Evolutionary conservation across 2,113 vertebrate species (phyloP).

Genomic region (Galbula dea): DNA sequence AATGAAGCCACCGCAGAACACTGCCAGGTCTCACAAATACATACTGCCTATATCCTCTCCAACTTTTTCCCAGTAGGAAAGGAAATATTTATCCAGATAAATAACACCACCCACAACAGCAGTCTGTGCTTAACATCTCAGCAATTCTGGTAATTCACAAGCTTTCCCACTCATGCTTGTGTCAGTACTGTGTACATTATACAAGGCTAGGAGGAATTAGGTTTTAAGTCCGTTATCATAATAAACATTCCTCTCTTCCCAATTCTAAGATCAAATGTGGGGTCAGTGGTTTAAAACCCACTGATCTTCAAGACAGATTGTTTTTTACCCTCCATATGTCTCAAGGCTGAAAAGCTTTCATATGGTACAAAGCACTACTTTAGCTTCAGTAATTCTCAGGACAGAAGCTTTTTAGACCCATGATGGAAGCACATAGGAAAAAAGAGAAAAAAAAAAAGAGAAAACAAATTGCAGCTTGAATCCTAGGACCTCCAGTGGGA

Average conservation of each 20-base stretch:
- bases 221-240: not conserved
- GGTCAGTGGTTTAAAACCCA: not conserved
- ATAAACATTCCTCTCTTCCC: not conserved
- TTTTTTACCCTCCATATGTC: conserved; percentile 11
- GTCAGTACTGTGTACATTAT: not conserved
- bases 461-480: not conserved
- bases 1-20: not conserved
- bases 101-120: not conserved
- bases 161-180: not conserved
- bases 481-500: not conserved
- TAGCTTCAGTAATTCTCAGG: not conserved
- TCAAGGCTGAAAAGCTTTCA: conserved; percentile 12
- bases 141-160: not conserved
- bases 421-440: not conserved
- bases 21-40: not conserved
- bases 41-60: not conserved
- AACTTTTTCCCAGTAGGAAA: not conserved
- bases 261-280: not conserved
- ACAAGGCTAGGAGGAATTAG: not conserved
- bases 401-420: conserved; percentile 13
- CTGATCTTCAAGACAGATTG: not conserved
- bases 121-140: not conserved
- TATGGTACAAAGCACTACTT: not conserved
- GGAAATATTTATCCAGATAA: not conserved
- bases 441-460: too few species aligned